A percentile compares a stretch with the other conserved stretches of the same genome.
Conservation (phyloP, 2,888 invertebrate species). For the Iphiclides podalirius region DNA sequence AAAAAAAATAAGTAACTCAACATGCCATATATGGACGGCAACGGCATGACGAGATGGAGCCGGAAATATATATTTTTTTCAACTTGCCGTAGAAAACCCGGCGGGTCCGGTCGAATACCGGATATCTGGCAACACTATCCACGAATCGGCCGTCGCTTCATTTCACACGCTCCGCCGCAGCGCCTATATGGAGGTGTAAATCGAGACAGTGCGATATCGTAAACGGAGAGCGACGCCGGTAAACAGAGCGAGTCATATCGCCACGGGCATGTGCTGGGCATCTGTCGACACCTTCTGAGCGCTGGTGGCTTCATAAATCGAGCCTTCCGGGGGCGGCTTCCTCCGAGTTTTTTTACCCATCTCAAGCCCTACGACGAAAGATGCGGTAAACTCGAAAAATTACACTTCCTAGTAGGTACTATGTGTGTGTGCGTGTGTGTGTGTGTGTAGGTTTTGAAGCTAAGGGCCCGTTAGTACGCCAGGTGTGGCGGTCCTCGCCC, state of each 20-base stretch:
- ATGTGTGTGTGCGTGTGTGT: constrained; percentile 40
- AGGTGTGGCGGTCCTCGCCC: constrained; percentile 62
- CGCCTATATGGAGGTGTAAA: constrained; percentile 42
- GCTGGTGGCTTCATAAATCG: constrained; percentile 73
- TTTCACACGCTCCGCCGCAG: constrained; percentile 62
- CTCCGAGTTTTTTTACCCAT: constrained; percentile 69
- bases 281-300: constrained; percentile 75
- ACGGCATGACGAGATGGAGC: constrained; percentile 16
- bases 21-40: constrained; percentile 32
- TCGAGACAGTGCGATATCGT: constrained; percentile 51
- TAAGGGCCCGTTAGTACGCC: constrained; percentile 47
- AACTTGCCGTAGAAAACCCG: constrained; percentile 5
- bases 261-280: constrained; percentile 69
- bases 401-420: constrained; percentile 62
- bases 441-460: constrained; percentile 62
- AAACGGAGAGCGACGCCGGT: constrained; percentile 40
- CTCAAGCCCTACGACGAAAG: constrained; percentile 71
- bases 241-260: constrained; percentile 63
- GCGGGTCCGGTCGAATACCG: constrained; percentile 9
- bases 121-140: constrained; percentile 28
- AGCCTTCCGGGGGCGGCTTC: constrained; percentile 73
- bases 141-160: constrained; percentile 54
- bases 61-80: constrained; percentile 15
- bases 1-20: no score
- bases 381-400: constrained; percentile 70